A percentile compares a stretch with the other conserved stretches of the same genome.
Evolutionary conservation across 2,113 vertebrate genomes (phyloP).

Genomic region (Apteryx mantelli): DNA sequence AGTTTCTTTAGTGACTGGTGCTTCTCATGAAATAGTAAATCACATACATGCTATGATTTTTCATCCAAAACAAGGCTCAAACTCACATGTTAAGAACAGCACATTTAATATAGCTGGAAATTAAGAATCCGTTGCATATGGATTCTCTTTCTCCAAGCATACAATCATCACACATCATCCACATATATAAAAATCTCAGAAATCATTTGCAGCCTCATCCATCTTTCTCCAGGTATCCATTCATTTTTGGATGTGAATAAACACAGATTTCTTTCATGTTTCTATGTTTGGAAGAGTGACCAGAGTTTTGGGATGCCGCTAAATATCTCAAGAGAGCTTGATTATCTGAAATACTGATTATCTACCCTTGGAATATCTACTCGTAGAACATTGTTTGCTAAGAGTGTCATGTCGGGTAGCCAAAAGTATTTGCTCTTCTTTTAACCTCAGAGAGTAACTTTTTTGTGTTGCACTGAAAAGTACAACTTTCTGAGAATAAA

Average conservation of each 20-base stretch:
- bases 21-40: not conserved
- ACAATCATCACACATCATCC: not conserved
- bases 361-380: not conserved
- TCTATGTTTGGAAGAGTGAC: not conserved
- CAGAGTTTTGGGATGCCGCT: not conserved
- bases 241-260: not conserved
- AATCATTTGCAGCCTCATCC: not conserved
- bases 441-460: not conserved
- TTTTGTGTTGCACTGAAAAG: not conserved
- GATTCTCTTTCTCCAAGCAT: not conserved
- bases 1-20: not conserved
- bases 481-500: not conserved
- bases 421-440: not conserved
- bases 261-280: not conserved
- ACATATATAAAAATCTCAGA: not conserved
- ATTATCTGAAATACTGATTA: conserved; percentile 36
- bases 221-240: not conserved
- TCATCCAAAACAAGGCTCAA: not conserved
- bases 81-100: not conserved
- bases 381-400: not conserved
- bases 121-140: not conserved
- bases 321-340: not conserved
- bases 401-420: not conserved
- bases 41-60: not conserved
- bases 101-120: not conserved